Evolutionary conservation across 2,113 vertebrate genomes (phyloP), one percentile per base, ranked within the genome.

Genomic region (Sula dactylatra): DNA sequence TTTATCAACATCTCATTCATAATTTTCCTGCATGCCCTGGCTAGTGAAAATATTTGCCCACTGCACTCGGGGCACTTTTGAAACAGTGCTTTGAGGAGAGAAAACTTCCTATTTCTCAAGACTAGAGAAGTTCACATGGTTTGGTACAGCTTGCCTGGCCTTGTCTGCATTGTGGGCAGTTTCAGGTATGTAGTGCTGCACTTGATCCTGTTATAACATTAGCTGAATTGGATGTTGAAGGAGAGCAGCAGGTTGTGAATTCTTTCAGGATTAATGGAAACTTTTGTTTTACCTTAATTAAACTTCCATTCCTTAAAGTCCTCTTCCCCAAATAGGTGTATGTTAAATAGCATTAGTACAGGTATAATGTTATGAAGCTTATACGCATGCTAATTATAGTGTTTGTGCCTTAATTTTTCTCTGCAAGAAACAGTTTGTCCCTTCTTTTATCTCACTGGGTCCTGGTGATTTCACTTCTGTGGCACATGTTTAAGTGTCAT

Each of bases 201-300:
- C 36, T 61, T 77, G 62, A 66, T 77, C 73, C 54, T 83, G 8
- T 58, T 78, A 52, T 0, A 85, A 44, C 71, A 93, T 92, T 82
- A 88, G 71, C 79, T 88, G 59, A 66, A 92, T 86, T 93, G 69
- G 50, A 42, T 82, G 62, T 17, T 65, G 77, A 62, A 76, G 70
- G 66, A 79, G 73, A 91, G 55, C 72, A 82, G 81, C 61, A 91
- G 73, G 59, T 56, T 72, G 40, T n/a, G 86, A 84, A 87, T 94
- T 94, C 74, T 67, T 38, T 81, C 86, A 85, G 91, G 90, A 94
- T 93, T 91, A 93, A 91, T 94, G 78, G 86, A 82, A 89, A 54
- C 42, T 89, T 94, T 79, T 82, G 73, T 72, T 95, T 96, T 94
- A 90, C 36, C 50, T 91, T 94, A 94, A 93, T 95, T 94, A 93